Evolutionary conservation across 2,113 vertebrate genomes (phyloP).

Genomic region (Rallus limicola): DNA sequence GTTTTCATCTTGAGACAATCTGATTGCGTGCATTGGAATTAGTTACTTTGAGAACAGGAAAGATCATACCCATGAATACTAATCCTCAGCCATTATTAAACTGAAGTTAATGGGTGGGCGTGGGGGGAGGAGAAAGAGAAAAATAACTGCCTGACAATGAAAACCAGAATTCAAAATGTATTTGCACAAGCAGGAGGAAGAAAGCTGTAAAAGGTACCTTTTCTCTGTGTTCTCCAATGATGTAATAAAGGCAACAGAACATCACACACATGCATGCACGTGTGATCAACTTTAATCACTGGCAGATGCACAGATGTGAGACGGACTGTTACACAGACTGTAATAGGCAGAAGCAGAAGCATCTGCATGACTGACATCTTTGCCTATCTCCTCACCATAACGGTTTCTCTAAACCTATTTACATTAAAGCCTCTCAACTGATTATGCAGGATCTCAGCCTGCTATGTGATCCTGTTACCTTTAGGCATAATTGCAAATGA

Average conservation of each 20-base stretch:
- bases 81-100: neutral
- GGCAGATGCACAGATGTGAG: neutral
- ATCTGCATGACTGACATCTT: neutral
- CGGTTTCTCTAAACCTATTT: neutral
- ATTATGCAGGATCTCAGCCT: slow-evolving; percentile 35
- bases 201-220: neutral
- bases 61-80: neutral
- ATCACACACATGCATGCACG: accelerated
- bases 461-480: slow-evolving; percentile 11
- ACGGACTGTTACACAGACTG: neutral
- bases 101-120: neutral
- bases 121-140: neutral
- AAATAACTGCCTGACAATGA: neutral
- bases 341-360: neutral
- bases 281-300: neutral
- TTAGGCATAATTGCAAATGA: slow-evolving; percentile 60
- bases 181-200: neutral
- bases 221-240: neutral
- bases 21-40: neutral
- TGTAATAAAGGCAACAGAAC: neutral
- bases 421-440: slow-evolving; percentile 7
- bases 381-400: neutral
- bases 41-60: neutral
- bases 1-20: neutral
- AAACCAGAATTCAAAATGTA: neutral